A percentile compares a stretch with the other conserved stretches of the same genome.
phyloP scores from a whole-genome alignment of 92 coral and sea anemone genomes.

The Epizoanthus scotinus region DNA sequence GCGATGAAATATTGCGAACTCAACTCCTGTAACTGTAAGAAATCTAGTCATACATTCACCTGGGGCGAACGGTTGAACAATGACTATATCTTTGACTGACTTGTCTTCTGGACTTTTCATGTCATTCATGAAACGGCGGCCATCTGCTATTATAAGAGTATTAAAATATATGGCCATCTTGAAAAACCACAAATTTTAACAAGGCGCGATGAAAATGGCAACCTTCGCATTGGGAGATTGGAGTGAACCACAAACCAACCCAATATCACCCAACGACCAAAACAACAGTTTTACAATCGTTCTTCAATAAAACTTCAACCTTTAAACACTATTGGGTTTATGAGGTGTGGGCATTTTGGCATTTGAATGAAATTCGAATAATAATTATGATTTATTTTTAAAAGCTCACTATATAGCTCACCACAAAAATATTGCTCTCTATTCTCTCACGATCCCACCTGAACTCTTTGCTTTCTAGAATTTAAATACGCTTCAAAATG shows the following conservation, averaged over 20 bases:
- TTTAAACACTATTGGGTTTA: conserved; percentile 40
- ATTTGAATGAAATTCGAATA: conserved; percentile 40
- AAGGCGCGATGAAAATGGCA: conserved; percentile 35
- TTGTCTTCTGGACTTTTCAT: background rate
- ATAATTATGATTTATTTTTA: conserved; percentile 36
- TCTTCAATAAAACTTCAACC: conserved; percentile 34
- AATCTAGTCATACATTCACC: background rate
- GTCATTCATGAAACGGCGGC: conserved; percentile 12
- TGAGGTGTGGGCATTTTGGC: conserved; percentile 49
- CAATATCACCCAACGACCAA: conserved; percentile 25
- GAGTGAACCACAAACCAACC: conserved; percentile 10
- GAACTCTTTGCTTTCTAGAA: no score
- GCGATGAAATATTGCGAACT: conserved; percentile 36
- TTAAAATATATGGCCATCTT: conserved; percentile 45
- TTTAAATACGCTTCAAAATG: background rate
- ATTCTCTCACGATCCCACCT: background rate
- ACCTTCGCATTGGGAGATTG: conserved; percentile 9
- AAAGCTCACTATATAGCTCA: conserved; percentile 3
- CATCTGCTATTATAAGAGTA: conserved; percentile 43
- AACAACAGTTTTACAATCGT: conserved; percentile 22
- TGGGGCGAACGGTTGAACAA: no score
- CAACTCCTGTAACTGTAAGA: conserved; percentile 1
- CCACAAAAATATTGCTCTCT: background rate
- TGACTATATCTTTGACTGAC: background rate
- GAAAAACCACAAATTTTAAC: conserved; percentile 45